Base-by-base conservation (phyloP, 1,140 invertebrate genomes). In the Monomorium pharaonis region DNA sequence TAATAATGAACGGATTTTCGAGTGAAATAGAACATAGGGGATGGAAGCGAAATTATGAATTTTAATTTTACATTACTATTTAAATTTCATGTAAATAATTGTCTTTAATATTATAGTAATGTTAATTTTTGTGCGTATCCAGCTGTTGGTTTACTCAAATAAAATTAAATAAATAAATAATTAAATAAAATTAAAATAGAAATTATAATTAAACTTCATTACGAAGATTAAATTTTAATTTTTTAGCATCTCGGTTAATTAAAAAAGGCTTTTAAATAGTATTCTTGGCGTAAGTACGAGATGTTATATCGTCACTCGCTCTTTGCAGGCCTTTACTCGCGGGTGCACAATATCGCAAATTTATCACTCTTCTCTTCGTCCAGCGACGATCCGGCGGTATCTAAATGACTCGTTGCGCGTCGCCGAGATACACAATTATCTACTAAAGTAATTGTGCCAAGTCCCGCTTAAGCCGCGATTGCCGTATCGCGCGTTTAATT, bases 361-460 rank as follows among this genome's bases (percentile, higher is more conserved):
- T 83, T 60, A 72, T 83, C 60, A 81, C 58, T 72, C 51, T 44
- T 72, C 42, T 54, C 51, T 58, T 58, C 24, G 78, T 67, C 60
- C 44, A 30, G 37, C 42, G n/a, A 33, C 78, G 54, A 83, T 83
- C 30, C 37, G 7, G 37, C 37, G 24, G 24, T 81, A 81, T 83
- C 54, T 74, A 83, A 83, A 83, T 1, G 67, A 72, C 67, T 83
- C 78, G 67, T 83, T n/a, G 27, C 51, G 47, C 47, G 9, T 12
- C 7, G 37, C 7, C 7, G n/a, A 72, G 67, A 83, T 72, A 72
- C 51, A 58, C 65, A 81, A 81, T 81, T 81, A 83, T 83, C 67
- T 83, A 21, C 67, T 83, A 21, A 83, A 72, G 78, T 72, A 72
- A 83, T 72, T 83, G 51, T 83, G 18, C 51, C 37, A n/a, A 60